Percentiles rank a stretch among this genome's conserved stretches.
These are phyloP conservation scores for Ahaetulla prasina DNA, from an alignment of 2,113 vertebrate species.

Conservation along the genomic window DNA sequence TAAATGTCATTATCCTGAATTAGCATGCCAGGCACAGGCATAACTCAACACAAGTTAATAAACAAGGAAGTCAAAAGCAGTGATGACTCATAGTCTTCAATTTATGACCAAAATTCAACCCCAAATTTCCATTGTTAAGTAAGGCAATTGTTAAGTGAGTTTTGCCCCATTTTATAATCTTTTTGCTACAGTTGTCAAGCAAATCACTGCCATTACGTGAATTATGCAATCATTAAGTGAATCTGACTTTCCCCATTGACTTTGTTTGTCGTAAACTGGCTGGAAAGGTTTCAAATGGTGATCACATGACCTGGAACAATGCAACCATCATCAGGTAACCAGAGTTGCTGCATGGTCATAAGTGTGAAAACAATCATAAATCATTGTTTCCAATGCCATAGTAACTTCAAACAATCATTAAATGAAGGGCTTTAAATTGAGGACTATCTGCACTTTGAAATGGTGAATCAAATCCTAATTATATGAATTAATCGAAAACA, in stretches of 20 bases:
- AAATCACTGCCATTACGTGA: not conserved
- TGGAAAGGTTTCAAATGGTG: not conserved
- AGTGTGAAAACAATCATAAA: not conserved
- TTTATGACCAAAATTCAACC: not conserved
- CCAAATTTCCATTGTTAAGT: not conserved
- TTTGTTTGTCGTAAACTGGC: not conserved
- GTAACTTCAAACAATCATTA: not conserved
- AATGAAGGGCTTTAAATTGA: not conserved
- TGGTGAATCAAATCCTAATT: not conserved
- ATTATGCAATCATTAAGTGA: not conserved
- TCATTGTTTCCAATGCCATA: not conserved
- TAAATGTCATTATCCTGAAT: not conserved
- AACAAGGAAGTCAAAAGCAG: not conserved
- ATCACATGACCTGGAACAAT: not conserved
- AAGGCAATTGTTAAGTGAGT: not conserved
- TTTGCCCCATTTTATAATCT: not conserved
- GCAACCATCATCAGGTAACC: not conserved
- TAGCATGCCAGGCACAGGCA: not conserved
- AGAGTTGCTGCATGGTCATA: not conserved
- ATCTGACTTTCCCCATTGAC: not conserved
- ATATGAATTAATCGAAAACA: not conserved
- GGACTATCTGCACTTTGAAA: not conserved
- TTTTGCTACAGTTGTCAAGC: not conserved
- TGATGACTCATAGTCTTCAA: not conserved
- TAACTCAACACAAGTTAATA: not conserved